Base-by-base conservation (phyloP, 2,113 vertebrate species). In the Circaetus cinerascens region DNA sequence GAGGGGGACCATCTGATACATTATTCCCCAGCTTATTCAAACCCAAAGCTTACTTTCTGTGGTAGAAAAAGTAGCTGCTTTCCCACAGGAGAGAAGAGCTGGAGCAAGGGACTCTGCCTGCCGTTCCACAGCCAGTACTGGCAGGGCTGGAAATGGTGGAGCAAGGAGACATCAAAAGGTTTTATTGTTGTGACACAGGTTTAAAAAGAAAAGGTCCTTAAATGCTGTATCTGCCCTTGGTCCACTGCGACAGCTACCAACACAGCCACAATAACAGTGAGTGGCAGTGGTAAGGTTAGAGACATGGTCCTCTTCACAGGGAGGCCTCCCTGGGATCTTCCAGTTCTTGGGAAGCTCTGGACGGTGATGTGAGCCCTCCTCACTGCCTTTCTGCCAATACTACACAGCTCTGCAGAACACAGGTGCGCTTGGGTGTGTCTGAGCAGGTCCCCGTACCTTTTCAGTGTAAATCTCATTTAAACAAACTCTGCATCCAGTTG, bases 141-240 rank as follows among this genome's bases (percentile, higher is more conserved):
- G 36, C 40, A 82, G 40, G 40, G 18, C 48, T 85, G 78, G 38
- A 67, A 85, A 55, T 0, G 0, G 21, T 22, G 59, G 13, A 68
- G 29, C 1, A 1, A 60, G 0, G 2, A 63, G 25, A 50, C 3
- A 45, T 43, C 51, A 48, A 59, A 87, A 32, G 27, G 27, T 5
- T 32, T 84, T 48, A 21, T 75, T 15, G 5, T 13, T 73, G n/a
- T 75, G 50, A 79, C 17, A 43, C 6, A 32, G 29, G 30, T 51
- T 48, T 87, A 34, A 63, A 74, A 81, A 72, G 27, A 18, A 74
- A 82, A 30, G 6, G 34, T 41, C 13, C 22, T 57, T 51, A 79
- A 69, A 60, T 56, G 77, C n/a, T 90, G 18, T 20, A 0, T 34
- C 59, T 87, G 38, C 56, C 26, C 38, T 53, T 68, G 32, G 26